These are phyloP conservation scores for Dicerorhinus sumatrensis DNA, from an alignment of 2,113 vertebrate species.

Conservation along the genomic window DNA sequence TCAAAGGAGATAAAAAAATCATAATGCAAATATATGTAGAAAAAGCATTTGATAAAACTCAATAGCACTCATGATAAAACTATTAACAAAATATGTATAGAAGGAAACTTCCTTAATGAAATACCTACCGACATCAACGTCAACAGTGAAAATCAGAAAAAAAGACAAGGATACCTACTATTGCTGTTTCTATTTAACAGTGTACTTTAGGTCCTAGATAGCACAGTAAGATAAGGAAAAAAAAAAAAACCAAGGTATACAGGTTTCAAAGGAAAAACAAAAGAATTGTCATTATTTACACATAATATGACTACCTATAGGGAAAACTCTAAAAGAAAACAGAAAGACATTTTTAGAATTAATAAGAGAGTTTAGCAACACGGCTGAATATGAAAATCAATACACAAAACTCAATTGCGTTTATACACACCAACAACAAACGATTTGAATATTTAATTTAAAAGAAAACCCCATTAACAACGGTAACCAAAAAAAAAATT, in stretches of 20 bases:
- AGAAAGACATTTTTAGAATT: constrained; percentile 14
- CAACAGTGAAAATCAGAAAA: not conserved
- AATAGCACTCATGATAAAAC: not conserved
- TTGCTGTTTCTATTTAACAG: not conserved
- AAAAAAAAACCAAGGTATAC: not conserved
- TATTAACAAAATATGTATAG: not conserved
- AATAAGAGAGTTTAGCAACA: not conserved
- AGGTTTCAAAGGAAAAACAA: constrained; percentile 12
- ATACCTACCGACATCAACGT: not conserved
- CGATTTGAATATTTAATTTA: constrained; percentile 26
- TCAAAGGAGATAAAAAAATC: not conserved
- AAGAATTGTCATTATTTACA: not conserved
- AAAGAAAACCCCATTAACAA: constrained; percentile 31
- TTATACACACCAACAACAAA: not conserved
- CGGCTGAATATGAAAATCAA: constrained; percentile 35
- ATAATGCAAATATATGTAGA: not conserved
- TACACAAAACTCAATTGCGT: not conserved
- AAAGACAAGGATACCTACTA: not conserved
- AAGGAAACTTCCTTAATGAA: not conserved
- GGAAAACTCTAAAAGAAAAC: constrained; percentile 23
- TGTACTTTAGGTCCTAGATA: not conserved
- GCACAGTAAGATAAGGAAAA: not conserved
- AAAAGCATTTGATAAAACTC: not conserved
- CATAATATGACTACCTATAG: not conserved
- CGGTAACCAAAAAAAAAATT: not conserved